Percentiles rank a stretch among this genome's conserved stretches.
These are phyloP conservation scores for Cancer borealis DNA, from an alignment of 2,888 invertebrate genomes.

Conservation along the genomic window DNA sequence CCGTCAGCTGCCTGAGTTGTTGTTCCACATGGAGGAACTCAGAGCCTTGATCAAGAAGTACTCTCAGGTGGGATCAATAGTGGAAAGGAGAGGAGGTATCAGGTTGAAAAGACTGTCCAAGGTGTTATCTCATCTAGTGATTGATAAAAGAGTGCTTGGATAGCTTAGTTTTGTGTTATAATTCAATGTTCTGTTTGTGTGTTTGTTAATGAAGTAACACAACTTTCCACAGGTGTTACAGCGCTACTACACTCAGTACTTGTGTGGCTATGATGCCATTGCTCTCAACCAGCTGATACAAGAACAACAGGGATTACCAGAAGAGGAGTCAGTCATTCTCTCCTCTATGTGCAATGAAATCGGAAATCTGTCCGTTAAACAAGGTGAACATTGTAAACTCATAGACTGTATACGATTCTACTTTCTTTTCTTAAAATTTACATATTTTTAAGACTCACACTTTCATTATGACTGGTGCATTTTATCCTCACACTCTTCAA, in stretches of 20 bases:
- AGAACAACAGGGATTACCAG: conserved; percentile 91
- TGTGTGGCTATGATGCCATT: conserved; percentile 97
- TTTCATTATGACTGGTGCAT: conserved; percentile 53
- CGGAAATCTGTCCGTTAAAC: conserved; percentile 91
- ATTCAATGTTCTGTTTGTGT: background rate
- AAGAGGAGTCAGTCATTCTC: conserved; percentile 96
- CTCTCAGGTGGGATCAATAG: conserved; percentile 84
- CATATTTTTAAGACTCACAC: too few relatives aligned
- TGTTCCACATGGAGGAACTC: conserved; percentile 99
- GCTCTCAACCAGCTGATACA: conserved; percentile 89
- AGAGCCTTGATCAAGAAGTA: conserved; percentile 95
- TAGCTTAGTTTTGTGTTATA: background rate
- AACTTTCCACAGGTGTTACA: conserved; percentile 87
- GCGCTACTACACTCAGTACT: conserved; percentile 97
- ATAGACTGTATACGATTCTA: background rate
- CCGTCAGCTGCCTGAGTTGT: conserved; percentile 95
- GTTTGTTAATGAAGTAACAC: background rate
- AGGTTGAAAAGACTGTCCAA: background rate
- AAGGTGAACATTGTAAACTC: conserved; percentile 80
- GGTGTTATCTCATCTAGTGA: background rate
- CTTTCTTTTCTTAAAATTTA: background rate
- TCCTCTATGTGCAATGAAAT: conserved; percentile 95
- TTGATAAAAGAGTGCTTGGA: background rate
- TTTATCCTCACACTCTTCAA: conserved; percentile 55
- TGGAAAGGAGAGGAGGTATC: background rate